Conservation (phyloP, 2,888 invertebrate species). For the Dolichomitus sp. region DNA sequence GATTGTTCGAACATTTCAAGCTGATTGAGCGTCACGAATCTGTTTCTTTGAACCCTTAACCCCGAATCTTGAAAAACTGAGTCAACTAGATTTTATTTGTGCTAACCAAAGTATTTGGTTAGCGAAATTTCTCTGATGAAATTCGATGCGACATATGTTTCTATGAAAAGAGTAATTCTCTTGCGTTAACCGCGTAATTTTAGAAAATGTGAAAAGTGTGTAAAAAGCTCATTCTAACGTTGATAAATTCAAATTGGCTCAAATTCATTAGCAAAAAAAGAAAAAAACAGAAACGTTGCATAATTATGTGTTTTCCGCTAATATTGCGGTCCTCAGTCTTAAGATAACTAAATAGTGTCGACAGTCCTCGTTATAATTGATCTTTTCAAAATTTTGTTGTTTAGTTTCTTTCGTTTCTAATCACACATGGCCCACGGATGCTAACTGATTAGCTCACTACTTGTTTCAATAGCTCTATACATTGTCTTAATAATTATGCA, state of each 20-base stretch:
- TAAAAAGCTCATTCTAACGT: conserved; percentile 55
- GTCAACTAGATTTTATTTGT: neutral
- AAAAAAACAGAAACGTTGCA: neutral
- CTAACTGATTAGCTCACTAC: conserved; percentile 42
- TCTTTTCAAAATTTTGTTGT: conserved; percentile 24
- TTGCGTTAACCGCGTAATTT: neutral
- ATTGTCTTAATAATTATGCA: conserved; percentile 9
- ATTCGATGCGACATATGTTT: conserved; percentile 47
- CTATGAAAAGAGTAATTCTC: neutral
- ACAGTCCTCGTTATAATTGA: conserved; percentile 56
- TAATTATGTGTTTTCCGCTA: conserved; percentile 54
- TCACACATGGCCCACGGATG: conserved; percentile 42
- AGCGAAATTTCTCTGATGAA: conserved; percentile 55
- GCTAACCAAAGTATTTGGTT: neutral
- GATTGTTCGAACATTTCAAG: neutral
- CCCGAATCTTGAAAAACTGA: neutral
- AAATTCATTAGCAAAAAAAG: conserved; percentile 7
- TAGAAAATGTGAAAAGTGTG: conserved; percentile 24
- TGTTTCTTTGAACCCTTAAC: conserved; percentile 1
- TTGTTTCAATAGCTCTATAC: conserved; percentile 24
- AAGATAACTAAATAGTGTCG: conserved; percentile 18
- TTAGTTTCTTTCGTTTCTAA: conserved; percentile 22
- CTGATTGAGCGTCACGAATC: conserved; percentile 15
- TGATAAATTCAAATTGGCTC: conserved; percentile 25
- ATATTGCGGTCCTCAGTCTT: conserved; percentile 66